Conservation (phyloP, 2,113 vertebrate genomes). For the Tylochromis polylepis region DNA sequence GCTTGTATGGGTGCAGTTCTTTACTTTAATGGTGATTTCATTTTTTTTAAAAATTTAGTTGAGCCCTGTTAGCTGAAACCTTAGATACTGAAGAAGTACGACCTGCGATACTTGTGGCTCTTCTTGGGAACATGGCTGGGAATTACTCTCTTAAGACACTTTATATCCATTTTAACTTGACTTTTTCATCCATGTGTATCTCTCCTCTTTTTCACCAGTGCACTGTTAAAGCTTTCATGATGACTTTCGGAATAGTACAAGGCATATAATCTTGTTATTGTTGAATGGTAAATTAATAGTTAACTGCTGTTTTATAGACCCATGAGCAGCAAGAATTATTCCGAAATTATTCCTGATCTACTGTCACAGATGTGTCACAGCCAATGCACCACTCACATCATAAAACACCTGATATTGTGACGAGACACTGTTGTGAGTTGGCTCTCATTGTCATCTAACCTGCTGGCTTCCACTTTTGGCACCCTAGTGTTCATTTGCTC, state of each 20-base stretch:
- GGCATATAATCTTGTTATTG: neutral
- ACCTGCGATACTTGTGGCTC: neutral
- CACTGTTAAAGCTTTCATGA: neutral
- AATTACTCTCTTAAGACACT: neutral
- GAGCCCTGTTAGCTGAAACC: neutral
- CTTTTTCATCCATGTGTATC: neutral
- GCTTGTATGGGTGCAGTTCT: neutral
- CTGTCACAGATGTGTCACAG: neutral
- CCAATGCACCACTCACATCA: neutral
- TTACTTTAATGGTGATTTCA: neutral
- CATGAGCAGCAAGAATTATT: neutral
- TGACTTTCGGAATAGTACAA: neutral
- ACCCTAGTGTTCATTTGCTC: neutral
- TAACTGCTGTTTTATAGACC: neutral
- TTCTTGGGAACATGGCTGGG: neutral
- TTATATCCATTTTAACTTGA: neutral
- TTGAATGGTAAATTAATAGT: neutral
- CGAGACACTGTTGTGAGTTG: neutral
- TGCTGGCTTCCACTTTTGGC: neutral
- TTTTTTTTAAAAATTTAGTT: neutral
- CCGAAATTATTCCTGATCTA: neutral
- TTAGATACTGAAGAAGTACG: neutral
- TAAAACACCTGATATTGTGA: neutral
- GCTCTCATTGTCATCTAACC: neutral
- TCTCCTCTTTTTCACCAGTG: neutral